Evolutionary conservation across 1,140 invertebrate species (phyloP).

Genomic region (Trichonephila clavata): DNA sequence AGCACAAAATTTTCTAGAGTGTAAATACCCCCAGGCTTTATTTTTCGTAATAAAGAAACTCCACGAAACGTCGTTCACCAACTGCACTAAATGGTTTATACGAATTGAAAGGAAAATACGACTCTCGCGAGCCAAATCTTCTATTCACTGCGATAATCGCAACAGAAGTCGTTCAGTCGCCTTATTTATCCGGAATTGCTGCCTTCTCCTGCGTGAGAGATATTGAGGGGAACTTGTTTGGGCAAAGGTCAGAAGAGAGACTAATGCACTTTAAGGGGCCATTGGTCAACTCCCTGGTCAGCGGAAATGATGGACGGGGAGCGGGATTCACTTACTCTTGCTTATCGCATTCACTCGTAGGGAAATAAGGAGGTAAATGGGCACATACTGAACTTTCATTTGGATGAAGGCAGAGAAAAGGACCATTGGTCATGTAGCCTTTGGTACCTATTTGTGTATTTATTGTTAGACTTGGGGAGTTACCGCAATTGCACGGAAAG

Average conservation of each 20-base stretch:
- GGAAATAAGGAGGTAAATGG: background rate
- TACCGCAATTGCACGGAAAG: too few relatives aligned
- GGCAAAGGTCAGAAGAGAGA: background rate
- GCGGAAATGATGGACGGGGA: background rate
- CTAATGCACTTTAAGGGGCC: constrained; percentile 2
- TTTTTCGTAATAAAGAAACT: too few relatives aligned
- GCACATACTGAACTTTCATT: background rate
- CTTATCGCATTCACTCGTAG: background rate
- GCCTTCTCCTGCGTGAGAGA: background rate
- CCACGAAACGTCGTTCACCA: too few relatives aligned
- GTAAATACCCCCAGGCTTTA: too few relatives aligned
- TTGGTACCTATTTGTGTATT: background rate
- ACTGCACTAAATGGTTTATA: too few relatives aligned
- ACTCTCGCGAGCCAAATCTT: too few relatives aligned
- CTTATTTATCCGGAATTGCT: background rate
- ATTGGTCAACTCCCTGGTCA: background rate
- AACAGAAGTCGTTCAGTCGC: too few relatives aligned
- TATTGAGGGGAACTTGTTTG: background rate
- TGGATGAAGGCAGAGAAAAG: background rate
- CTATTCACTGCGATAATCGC: too few relatives aligned
- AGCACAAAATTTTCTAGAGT: too few relatives aligned
- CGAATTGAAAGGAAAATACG: too few relatives aligned
- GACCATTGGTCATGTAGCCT: background rate
- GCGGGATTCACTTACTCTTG: background rate
- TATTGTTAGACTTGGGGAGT: background rate